These are phyloP conservation scores for Noctua janthina DNA, from an alignment of 2,888 invertebrate genomes.

Conservation along the genomic window DNA sequence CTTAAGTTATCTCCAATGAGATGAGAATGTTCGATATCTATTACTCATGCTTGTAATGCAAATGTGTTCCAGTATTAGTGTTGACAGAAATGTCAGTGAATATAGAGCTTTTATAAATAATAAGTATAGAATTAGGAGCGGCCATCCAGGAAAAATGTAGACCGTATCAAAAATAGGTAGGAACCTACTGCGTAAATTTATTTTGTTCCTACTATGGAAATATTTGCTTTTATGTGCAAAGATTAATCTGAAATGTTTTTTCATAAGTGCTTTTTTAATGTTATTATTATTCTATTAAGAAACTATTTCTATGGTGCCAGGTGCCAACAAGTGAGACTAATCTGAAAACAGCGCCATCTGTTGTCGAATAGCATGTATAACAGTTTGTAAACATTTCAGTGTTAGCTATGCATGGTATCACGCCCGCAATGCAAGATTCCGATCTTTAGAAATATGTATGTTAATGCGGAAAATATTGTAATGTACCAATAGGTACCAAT, in stretches of 20 bases:
- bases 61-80: slow-evolving; percentile 31
- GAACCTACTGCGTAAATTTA: background rate
- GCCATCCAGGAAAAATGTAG: background rate
- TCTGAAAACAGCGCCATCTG: slow-evolving; percentile 75
- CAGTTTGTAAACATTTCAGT: background rate
- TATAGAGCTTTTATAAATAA: background rate
- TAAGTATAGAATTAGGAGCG: background rate
- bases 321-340: background rate
- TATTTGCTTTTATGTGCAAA: background rate
- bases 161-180: background rate
- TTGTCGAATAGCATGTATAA: slow-evolving; percentile 68
- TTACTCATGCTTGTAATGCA: slow-evolving; percentile 14
- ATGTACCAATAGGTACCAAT: background rate
- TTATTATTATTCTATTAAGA: background rate
- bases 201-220: background rate
- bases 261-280: background rate
- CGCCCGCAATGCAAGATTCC: slow-evolving; percentile 15
- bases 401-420: slow-evolving; percentile 16
- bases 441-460: slow-evolving; percentile 35
- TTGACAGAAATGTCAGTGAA: slow-evolving; percentile 12
- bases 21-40: slow-evolving; percentile 21
- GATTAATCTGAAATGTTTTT: background rate
- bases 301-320: background rate
- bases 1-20: slow-evolving; percentile 33
- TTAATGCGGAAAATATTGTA: slow-evolving; percentile 33